Percentiles rank a stretch among this genome's conserved stretches.
Conservation (phyloP, 2,797 vertebrate species). For the Eleutherodactylus coqui region DNA sequence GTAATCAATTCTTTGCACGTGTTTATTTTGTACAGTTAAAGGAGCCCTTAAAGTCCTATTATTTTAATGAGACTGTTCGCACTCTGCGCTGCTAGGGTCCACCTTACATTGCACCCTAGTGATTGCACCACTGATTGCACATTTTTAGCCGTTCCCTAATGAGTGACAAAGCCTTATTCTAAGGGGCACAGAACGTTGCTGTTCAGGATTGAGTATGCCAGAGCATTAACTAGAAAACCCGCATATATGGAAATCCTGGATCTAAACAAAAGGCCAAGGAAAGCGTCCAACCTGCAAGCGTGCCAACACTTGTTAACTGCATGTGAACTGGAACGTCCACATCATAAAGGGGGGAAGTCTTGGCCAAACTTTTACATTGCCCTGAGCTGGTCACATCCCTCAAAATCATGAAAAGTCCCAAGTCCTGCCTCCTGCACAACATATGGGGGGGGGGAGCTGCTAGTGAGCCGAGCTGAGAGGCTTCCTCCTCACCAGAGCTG, state of each 20-base stretch:
- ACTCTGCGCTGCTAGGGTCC: no score
- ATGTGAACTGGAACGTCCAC: neutral
- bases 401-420: neutral
- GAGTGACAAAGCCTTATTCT: neutral
- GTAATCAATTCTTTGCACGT: no score
- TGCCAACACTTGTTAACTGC: conserved; percentile 16
- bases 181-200: no score
- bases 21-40: no score
- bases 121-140: neutral
- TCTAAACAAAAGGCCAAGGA: conserved; percentile 21
- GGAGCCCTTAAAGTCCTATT: no score
- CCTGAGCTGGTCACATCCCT: neutral
- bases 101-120: no score
- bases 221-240: neutral
- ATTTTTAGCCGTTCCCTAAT: no score
- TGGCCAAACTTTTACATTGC: neutral
- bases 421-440: conserved; percentile 10
- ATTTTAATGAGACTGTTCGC: no score
- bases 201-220: neutral
- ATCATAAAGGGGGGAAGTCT: neutral
- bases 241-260: neutral
- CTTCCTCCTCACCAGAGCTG: conserved; percentile 28
- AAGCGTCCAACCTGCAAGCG: conserved; percentile 6
- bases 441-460: neutral
- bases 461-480: neutral